phyloP scores from a whole-genome alignment of 2,888 invertebrate species.

The Malacosoma neustria region DNA sequence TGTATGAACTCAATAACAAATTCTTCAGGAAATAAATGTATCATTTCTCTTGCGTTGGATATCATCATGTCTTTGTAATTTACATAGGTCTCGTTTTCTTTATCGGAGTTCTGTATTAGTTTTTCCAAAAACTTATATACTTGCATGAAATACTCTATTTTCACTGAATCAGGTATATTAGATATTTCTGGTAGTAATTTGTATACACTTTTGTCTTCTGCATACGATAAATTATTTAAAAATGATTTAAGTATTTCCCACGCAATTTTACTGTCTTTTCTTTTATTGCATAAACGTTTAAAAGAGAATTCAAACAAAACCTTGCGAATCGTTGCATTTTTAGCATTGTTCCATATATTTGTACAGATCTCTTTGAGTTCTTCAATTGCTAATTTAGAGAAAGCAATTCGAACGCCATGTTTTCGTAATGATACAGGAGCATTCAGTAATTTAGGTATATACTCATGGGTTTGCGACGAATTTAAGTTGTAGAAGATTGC shows the following conservation, averaged over 20 bases:
- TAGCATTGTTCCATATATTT: constrained; percentile 34
- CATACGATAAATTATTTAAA: constrained; percentile 35
- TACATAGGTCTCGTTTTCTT: constrained; percentile 17
- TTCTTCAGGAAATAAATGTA: constrained; percentile 28
- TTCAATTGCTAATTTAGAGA: constrained; percentile 27
- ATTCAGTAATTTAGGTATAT: constrained; percentile 33
- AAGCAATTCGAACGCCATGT: constrained; percentile 43
- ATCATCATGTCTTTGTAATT: constrained; percentile 17
- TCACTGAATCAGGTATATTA: constrained; percentile 26
- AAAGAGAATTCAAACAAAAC: constrained; percentile 39
- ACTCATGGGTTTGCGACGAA: constrained; percentile 18
- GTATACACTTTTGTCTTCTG: constrained; percentile 43
- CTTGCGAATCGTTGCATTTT: constrained; percentile 42
- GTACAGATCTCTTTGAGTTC: constrained; percentile 29
- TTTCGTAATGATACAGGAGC: constrained; percentile 49
- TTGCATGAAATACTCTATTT: constrained; percentile 32
- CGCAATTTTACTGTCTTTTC: constrained; percentile 21
- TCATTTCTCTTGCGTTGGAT: constrained; percentile 24
- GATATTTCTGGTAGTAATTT: constrained; percentile 23
- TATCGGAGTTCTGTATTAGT: constrained; percentile 16
- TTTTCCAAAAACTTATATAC: constrained; percentile 36
- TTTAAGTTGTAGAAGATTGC: constrained; percentile 44
- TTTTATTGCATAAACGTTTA: constrained; percentile 33
- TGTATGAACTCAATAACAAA: constrained; percentile 31
- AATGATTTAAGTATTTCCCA: constrained; percentile 39